Percentiles rank a stretch among this genome's conserved stretches.
These are phyloP conservation scores for Drosophila tropicalis DNA, from an alignment of 1,140 invertebrate species.

Conservation along the genomic window DNA sequence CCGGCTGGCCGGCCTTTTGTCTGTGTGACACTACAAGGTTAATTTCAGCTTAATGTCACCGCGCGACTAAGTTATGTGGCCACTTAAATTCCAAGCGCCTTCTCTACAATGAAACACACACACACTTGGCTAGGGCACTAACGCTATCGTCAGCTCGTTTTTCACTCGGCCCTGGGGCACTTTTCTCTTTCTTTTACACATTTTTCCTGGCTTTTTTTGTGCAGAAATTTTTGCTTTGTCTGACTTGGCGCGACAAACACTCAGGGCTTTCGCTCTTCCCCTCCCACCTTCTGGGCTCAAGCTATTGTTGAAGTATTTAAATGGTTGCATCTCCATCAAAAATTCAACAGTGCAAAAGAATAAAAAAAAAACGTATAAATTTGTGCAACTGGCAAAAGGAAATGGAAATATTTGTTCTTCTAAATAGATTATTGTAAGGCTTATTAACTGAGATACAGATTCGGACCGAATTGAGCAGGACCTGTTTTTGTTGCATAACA, in stretches of 20 bases:
- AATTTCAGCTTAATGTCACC: slow-evolving; percentile 70
- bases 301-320: slow-evolving; percentile 58
- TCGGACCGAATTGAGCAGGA: no score
- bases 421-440: not conserved
- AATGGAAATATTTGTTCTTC: slow-evolving; percentile 1
- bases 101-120: slow-evolving; percentile 11
- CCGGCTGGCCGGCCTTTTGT: slow-evolving; percentile 21
- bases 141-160: slow-evolving; percentile 6
- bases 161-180: slow-evolving; percentile 43
- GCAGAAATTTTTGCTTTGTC: slow-evolving; percentile 35
- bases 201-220: slow-evolving; percentile 50
- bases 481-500: not conserved
- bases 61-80: slow-evolving; percentile 56
- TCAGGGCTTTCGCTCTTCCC: not conserved
- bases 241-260: slow-evolving; percentile 18
- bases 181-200: slow-evolving; percentile 9
- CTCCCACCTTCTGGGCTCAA: slow-evolving; percentile 2
- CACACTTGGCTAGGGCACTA: slow-evolving; percentile 8
- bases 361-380: not conserved
- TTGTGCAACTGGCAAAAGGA: not conserved
- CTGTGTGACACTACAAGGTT: slow-evolving; percentile 63
- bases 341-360: slow-evolving; percentile 27
- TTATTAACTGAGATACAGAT: not conserved
- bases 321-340: slow-evolving; percentile 50
- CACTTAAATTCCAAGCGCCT: slow-evolving; percentile 55